These are phyloP conservation scores for Melanocharis versteri DNA, from an alignment of 2,113 vertebrate genomes.

Conservation along the genomic window DNA sequence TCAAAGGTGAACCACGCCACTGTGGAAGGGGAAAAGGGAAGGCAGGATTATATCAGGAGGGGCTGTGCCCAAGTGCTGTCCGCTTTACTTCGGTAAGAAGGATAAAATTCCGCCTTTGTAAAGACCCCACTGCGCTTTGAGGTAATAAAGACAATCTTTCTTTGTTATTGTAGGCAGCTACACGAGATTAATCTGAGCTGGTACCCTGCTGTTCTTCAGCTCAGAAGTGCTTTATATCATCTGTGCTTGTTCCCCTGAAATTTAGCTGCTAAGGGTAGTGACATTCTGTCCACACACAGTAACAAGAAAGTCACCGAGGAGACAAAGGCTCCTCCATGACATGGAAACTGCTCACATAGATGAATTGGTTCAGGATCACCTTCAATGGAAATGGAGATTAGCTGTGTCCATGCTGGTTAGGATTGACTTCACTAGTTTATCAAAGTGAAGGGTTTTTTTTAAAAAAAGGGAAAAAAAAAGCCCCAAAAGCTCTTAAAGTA, in stretches of 20 bases:
- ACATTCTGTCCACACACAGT: neutral
- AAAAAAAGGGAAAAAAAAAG: accelerated
- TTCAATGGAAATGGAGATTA: neutral
- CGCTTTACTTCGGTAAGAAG: neutral
- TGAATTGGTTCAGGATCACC: neutral
- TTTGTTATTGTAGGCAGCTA: neutral
- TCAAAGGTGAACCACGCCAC: conserved; percentile 99
- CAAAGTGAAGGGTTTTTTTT: neutral
- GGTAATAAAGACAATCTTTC: neutral
- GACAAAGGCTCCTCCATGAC: neutral
- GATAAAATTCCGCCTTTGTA: neutral
- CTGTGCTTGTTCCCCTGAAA: neutral
- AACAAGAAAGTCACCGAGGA: neutral
- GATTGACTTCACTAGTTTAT: neutral
- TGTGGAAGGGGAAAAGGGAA: conserved; percentile 58
- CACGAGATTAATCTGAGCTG: neutral
- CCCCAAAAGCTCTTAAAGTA: neutral
- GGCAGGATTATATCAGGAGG: neutral
- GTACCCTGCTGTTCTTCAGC: neutral
- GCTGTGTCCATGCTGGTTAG: neutral
- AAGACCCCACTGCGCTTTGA: neutral
- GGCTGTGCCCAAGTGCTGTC: neutral
- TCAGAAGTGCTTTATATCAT: neutral
- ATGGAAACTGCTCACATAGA: neutral
- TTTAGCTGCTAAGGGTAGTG: neutral